phyloP scores from a whole-genome alignment of 2,888 invertebrate species.

The Gnatocerus cornutus region DNA sequence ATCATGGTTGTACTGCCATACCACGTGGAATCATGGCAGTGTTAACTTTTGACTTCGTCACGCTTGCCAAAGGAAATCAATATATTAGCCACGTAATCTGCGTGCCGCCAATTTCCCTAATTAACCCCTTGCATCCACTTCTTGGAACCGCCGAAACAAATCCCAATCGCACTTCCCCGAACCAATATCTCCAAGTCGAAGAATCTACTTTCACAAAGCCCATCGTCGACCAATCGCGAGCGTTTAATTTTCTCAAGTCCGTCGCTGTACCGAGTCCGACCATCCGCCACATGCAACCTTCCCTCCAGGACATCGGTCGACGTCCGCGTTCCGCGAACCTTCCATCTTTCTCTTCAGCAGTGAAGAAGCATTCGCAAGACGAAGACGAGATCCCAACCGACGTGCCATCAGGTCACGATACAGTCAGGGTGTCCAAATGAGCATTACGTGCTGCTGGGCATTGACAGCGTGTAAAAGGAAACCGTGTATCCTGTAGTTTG shows the following conservation, averaged over 20 bases:
- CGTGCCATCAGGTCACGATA: slow-evolving; percentile 43
- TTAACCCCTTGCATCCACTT: slow-evolving; percentile 24
- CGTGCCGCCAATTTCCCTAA: slow-evolving; percentile 32
- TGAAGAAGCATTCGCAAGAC: slow-evolving; percentile 23
- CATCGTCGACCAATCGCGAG: slow-evolving; percentile 31
- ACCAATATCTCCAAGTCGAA: background rate
- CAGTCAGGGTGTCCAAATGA: slow-evolving; percentile 62
- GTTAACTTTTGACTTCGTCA: background rate
- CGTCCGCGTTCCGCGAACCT: slow-evolving; percentile 14
- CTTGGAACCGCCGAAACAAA: slow-evolving; percentile 16
- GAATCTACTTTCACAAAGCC: slow-evolving; percentile 23
- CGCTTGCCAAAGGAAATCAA: slow-evolving; percentile 11
- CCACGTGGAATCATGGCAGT: too few species aligned
- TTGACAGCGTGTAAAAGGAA: slow-evolving; percentile 66
- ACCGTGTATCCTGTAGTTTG: slow-evolving; percentile 65
- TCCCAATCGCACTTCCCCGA: slow-evolving; percentile 1
- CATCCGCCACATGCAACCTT: slow-evolving; percentile 49
- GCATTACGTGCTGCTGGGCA: slow-evolving; percentile 66
- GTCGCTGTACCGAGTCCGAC: slow-evolving; percentile 43
- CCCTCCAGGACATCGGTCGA: slow-evolving; percentile 41
- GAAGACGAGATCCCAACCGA: slow-evolving; percentile 16
- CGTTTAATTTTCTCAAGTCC: slow-evolving; percentile 51
- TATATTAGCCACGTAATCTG: slow-evolving; percentile 13
- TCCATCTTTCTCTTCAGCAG: slow-evolving; percentile 19
- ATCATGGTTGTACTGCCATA: too few species aligned